Evolutionary conservation across 2,113 vertebrate genomes (phyloP).

Genomic region (Takifugu flavidus): DNA sequence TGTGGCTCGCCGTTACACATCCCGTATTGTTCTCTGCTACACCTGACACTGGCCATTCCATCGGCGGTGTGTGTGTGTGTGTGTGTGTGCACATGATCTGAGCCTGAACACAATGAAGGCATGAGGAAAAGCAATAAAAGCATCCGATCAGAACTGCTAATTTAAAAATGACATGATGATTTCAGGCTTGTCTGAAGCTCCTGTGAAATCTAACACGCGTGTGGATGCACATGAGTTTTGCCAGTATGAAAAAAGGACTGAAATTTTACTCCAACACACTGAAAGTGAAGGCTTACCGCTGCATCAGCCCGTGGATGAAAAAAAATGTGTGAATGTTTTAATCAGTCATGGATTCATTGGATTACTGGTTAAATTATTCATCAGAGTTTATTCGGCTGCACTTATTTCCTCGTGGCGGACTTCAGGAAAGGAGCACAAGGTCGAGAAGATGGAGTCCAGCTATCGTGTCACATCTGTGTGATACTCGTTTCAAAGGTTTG

Average conservation of each 20-base stretch:
- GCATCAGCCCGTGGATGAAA: not conserved
- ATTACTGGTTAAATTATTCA: too few species aligned
- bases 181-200: not conserved
- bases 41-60: conserved; percentile 60
- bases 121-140: conserved; percentile 57
- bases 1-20: conserved; percentile 52
- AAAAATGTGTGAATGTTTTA: not conserved
- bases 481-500: conserved; percentile 51
- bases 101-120: conserved; percentile 44
- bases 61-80: conserved; percentile 26
- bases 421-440: conserved; percentile 7
- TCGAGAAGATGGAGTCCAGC: conserved; percentile 9
- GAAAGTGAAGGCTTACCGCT: not conserved
- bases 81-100: conserved; percentile 37
- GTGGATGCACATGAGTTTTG: not conserved
- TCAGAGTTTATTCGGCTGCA: too few species aligned
- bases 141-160: conserved; percentile 38
- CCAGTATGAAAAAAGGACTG: not conserved
- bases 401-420: not conserved
- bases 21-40: conserved; percentile 41
- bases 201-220: not conserved
- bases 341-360: not conserved
- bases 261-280: not conserved
- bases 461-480: conserved; percentile 22
- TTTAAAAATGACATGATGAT: conserved; percentile 27